Evolutionary conservation across 2,113 vertebrate species (phyloP).

Genomic region (Neoarius graeffei): DNA sequence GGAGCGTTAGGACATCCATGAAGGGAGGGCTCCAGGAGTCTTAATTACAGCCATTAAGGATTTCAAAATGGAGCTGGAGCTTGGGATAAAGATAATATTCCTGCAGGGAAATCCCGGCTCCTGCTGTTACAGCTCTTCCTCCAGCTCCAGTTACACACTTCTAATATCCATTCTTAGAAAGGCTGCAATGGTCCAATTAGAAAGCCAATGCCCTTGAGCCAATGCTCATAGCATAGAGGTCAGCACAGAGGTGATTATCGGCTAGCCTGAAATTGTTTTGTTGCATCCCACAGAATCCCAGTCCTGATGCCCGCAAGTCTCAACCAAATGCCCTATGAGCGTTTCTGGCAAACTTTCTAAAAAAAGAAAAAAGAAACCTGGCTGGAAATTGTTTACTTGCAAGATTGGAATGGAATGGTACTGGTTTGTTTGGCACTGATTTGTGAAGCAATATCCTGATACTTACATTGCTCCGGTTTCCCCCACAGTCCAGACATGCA

Average conservation of each 20-base stretch:
- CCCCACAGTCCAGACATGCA: too few species aligned
- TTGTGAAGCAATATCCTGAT: background rate
- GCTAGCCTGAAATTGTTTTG: slow-evolving; percentile 2
- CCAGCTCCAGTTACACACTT: background rate
- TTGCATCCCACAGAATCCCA: too few species aligned
- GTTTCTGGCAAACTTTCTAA: too few species aligned
- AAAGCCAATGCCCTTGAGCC: slow-evolving; percentile 26
- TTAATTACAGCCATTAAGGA: slow-evolving; percentile 54
- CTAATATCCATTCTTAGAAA: slow-evolving; percentile 19
- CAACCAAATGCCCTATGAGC: too few species aligned
- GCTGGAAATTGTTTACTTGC: background rate
- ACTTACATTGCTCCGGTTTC: background rate
- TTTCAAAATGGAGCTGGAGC: slow-evolving; percentile 33
- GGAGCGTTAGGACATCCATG: background rate
- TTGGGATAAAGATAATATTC: slow-evolving; percentile 42
- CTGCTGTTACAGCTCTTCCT: background rate
- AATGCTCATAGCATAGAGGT: background rate
- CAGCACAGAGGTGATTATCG: slow-evolving; percentile 18
- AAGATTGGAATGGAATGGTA: background rate
- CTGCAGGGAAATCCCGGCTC: slow-evolving; percentile 10
- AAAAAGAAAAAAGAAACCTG: too few species aligned
- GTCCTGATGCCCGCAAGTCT: too few species aligned
- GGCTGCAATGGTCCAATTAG: background rate
- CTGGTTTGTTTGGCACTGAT: background rate
- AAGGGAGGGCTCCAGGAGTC: slow-evolving; percentile 8